A percentile compares a stretch with the other conserved stretches of the same genome.
Conservation (phyloP, 2,113 vertebrate species). For the Brevimyrus niger region DNA sequence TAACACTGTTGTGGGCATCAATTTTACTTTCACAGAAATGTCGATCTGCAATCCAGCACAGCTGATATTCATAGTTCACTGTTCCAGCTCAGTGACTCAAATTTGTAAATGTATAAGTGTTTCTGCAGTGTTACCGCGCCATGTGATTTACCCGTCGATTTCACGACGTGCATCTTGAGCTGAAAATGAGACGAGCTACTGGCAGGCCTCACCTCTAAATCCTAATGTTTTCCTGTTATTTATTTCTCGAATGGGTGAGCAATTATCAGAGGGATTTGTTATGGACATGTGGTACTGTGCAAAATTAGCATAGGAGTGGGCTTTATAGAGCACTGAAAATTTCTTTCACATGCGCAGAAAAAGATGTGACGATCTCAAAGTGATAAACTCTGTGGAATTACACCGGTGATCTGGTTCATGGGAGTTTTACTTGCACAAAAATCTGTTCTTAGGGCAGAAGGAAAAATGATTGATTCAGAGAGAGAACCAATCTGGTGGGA, state of each 20-base stretch:
- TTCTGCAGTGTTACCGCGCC: constrained; percentile 18
- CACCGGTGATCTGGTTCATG: not conserved
- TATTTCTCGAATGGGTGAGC: not conserved
- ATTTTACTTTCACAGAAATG: constrained; percentile 27
- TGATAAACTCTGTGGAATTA: not conserved
- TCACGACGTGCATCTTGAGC: constrained; percentile 6
- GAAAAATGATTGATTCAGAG: not conserved
- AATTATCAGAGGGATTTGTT: not conserved
- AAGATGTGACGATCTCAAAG: not conserved
- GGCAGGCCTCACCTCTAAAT: not conserved
- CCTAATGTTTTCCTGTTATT: not conserved
- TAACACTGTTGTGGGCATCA: not conserved
- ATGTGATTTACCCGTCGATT: not conserved
- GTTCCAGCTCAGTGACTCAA: constrained; percentile 22
- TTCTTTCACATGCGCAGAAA: not conserved
- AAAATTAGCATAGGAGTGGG: not conserved
- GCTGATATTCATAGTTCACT: constrained; percentile 24
- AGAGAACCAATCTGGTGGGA: not conserved
- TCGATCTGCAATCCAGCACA: constrained; percentile 10
- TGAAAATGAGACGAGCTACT: constrained; percentile 15
- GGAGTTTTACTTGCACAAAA: not conserved
- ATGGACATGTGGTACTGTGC: not conserved
- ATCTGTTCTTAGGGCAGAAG: not conserved
- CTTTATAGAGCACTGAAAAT: not conserved
- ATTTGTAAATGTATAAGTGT: constrained; percentile 27